phyloP scores from a whole-genome alignment of 1,140 invertebrate species.

The Penaeus chinensis region DNA sequence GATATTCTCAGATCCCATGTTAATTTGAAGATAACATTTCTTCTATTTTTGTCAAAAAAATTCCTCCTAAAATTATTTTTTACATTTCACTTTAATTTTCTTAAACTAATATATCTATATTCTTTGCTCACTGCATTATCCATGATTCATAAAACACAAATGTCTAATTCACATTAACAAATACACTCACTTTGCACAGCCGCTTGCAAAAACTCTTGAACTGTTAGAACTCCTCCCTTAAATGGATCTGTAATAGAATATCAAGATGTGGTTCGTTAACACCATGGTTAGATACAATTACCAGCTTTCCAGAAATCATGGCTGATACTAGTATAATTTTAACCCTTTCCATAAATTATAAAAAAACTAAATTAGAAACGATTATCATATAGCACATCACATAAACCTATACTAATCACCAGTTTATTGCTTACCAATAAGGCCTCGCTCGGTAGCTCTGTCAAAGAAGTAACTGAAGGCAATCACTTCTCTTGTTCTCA shows the following conservation, averaged over 20 bases:
- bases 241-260: conserved; percentile 72
- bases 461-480: conserved; percentile 97
- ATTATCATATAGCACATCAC: background rate
- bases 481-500: conserved; percentile 61
- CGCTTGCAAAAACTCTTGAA: conserved; percentile 77
- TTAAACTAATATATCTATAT: background rate
- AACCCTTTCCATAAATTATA: background rate
- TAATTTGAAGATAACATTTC: conserved; percentile 26
- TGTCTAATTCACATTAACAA: background rate
- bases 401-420: background rate
- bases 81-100: no score
- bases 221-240: conserved; percentile 76
- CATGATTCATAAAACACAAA: background rate
- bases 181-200: conserved; percentile 71
- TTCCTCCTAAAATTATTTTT: no score
- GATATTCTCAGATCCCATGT: no score
- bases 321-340: background rate
- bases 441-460: conserved; percentile 82
- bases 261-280: background rate
- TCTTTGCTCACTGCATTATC: background rate
- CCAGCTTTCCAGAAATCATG: background rate
- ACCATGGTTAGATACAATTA: background rate
- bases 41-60: background rate
- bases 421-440: conserved; percentile 70
- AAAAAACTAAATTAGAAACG: background rate